Evolutionary conservation across 2,888 invertebrate genomes (phyloP).

Genomic region (Heliconius ethilla): DNA sequence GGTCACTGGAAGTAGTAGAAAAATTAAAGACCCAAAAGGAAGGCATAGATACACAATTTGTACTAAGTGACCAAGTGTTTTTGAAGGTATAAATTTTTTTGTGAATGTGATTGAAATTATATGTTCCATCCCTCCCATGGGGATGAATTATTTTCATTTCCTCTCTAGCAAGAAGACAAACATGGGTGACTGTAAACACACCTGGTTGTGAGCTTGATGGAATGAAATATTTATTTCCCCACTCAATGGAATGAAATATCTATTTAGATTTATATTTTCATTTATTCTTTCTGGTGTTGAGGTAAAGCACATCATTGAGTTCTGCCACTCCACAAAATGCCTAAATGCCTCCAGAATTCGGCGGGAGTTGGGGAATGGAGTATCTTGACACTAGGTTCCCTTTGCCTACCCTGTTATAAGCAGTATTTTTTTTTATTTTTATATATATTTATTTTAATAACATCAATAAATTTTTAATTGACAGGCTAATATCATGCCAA

Average conservation of each 20-base stretch:
- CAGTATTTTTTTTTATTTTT: too few relatives aligned
- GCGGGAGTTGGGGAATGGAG: too few relatives aligned
- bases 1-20: constrained; percentile 95
- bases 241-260: too few relatives aligned
- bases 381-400: too few relatives aligned
- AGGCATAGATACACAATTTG: constrained; percentile 92
- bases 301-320: too few relatives aligned
- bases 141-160: background rate
- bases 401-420: too few relatives aligned
- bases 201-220: too few relatives aligned
- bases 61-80: constrained; percentile 95
- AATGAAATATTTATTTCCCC: too few relatives aligned
- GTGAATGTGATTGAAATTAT: background rate
- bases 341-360: too few relatives aligned
- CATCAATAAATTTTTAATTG: constrained; percentile 57
- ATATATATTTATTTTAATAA: background rate
- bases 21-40: constrained; percentile 91
- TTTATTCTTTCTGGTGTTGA: too few relatives aligned
- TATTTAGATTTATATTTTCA: too few relatives aligned
- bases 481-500: constrained; percentile 93
- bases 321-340: too few relatives aligned
- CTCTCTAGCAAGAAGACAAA: background rate
- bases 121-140: background rate
- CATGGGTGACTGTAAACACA: background rate
- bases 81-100: constrained; percentile 74